Evolutionary conservation across 2,797 vertebrate species (phyloP).

Genomic region (Florisuga fusca): DNA sequence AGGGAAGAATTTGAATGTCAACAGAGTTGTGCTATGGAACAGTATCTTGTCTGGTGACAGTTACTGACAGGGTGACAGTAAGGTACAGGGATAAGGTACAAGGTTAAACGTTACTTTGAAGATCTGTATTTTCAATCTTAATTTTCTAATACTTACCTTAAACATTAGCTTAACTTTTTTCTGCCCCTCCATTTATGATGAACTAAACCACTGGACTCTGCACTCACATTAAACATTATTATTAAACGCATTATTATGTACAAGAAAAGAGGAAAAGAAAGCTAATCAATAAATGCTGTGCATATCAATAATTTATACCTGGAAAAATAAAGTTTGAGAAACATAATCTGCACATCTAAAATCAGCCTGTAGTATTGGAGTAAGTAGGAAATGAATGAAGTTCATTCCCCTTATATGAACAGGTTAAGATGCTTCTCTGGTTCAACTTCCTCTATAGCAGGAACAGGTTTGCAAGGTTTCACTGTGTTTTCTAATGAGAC

Average conservation of each 20-base stretch:
- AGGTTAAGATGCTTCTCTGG: neutral
- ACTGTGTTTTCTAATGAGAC: neutral
- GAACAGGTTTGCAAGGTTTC: neutral
- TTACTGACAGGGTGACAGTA: neutral
- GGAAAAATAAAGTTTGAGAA: neutral
- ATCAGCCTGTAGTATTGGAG: neutral
- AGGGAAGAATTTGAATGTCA: neutral
- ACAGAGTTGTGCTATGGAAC: neutral
- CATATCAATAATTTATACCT: neutral
- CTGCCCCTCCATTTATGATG: neutral
- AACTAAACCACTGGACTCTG: neutral
- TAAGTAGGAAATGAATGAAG: neutral
- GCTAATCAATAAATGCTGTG: neutral
- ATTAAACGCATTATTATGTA: rapidly evolving
- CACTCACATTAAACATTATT: neutral
- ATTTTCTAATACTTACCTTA: neutral
- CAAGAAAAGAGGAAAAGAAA: neutral
- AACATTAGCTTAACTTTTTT: neutral
- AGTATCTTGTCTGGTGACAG: neutral
- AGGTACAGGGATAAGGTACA: neutral
- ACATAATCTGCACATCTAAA: neutral
- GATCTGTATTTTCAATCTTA: neutral
- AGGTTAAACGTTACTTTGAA: neutral
- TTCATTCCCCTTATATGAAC: neutral
- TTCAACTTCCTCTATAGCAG: neutral